Evolutionary conservation across 2,797 vertebrate species (phyloP).

Genomic region (Eurystomus glaucurus): DNA sequence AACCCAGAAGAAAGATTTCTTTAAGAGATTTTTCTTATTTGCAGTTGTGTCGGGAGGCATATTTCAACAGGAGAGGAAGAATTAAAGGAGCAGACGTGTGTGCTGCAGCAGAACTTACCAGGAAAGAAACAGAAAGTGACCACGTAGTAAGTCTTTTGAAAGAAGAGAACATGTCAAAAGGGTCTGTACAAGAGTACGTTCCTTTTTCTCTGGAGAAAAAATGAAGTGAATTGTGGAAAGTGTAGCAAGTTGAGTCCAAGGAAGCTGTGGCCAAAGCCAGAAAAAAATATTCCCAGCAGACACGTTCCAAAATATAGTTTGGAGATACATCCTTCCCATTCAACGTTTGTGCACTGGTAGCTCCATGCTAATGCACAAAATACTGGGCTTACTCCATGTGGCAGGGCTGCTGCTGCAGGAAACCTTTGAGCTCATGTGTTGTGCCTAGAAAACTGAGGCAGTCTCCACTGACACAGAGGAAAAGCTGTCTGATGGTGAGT

Average conservation of each 20-base stretch:
- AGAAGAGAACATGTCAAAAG: background rate
- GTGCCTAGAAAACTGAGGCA: background rate
- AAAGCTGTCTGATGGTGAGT: background rate
- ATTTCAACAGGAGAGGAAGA: background rate
- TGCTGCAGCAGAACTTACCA: background rate
- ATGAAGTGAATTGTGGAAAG: background rate
- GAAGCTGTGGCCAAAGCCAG: background rate
- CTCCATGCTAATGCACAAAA: background rate
- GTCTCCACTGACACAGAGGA: background rate
- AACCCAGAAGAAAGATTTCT: background rate
- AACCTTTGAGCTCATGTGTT: accelerated
- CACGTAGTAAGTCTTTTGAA: background rate
- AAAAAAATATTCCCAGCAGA: background rate
- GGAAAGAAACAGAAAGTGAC: conserved; percentile 6
- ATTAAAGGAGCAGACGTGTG: background rate
- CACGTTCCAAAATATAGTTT: background rate
- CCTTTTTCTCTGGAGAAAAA: background rate
- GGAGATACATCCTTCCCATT: background rate
- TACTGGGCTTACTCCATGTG: background rate
- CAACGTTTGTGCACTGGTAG: background rate
- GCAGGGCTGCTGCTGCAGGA: background rate
- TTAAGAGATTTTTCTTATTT: background rate
- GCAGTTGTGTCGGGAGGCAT: background rate
- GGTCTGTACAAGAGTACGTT: background rate
- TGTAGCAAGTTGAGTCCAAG: background rate